phyloP scores from a whole-genome alignment of 1,140 invertebrate species.

The Drosophila erecta region DNA sequence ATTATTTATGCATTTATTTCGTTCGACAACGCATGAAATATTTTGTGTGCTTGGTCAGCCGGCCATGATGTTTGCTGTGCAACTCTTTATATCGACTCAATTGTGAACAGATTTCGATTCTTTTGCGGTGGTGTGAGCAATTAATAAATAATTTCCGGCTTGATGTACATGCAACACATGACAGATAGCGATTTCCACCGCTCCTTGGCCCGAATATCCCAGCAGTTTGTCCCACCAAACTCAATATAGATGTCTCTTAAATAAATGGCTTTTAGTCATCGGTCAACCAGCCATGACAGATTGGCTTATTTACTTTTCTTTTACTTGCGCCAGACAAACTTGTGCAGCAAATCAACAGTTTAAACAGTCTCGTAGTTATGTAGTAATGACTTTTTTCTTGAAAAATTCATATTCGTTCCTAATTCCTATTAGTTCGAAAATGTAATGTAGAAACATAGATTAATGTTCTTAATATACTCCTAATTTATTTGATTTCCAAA shows the following conservation, averaged over 20 bases:
- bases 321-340: slow-evolving; percentile 2
- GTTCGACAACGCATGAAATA: slow-evolving; percentile 27
- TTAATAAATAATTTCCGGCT: slow-evolving; percentile 73
- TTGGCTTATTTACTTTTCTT: slow-evolving; percentile 9
- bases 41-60: slow-evolving; percentile 24
- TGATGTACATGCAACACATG: slow-evolving; percentile 40
- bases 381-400: too few relatives aligned
- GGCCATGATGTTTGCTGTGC: slow-evolving; percentile 39
- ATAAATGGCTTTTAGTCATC: slow-evolving; percentile 51
- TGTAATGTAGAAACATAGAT: too few relatives aligned
- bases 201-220: slow-evolving; percentile 23
- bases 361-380: not conserved
- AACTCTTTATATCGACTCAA: slow-evolving; percentile 70
- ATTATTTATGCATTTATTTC: slow-evolving; percentile 77
- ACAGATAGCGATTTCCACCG: slow-evolving; percentile 40
- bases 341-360: not conserved
- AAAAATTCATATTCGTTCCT: too few relatives aligned
- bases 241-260: slow-evolving; percentile 56
- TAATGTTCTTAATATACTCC: too few relatives aligned
- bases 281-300: slow-evolving; percentile 20
- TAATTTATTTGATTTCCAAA: too few relatives aligned
- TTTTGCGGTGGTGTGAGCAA: slow-evolving; percentile 55
- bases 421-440: not conserved
- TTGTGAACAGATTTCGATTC: slow-evolving; percentile 46
- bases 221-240: slow-evolving; percentile 2